Base-by-base conservation (phyloP, 2,113 vertebrate genomes). In the Numenius arquata region DNA sequence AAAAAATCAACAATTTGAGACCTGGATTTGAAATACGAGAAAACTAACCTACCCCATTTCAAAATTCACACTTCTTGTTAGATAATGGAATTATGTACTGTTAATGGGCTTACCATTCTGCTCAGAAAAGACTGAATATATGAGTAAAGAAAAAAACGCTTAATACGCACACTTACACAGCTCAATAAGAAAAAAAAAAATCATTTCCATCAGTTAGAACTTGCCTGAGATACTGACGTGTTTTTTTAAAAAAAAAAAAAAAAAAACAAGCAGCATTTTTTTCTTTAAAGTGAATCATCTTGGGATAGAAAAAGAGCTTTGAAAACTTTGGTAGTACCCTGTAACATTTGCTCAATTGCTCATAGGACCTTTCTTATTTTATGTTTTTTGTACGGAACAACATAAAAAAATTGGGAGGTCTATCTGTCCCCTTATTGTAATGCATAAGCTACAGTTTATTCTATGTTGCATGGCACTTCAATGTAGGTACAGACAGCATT, bases 21-120 rank as follows among this genome's bases (percentile, higher is more conserved):
- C 22, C 17, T 52, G 14, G 4, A 32, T 71, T 40, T 72, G 12
- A 50, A 55, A 36, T 58, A 4, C 19, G 36, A 63, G 9, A n/a
- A 43, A 38, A 74, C 26, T 34, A 79, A 36, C 8, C 8, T 15
- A 62, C 13, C 7, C 12, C 25, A 58, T 29, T 68, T 80, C 23
- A 48, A 50, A 79, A 38, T 47, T 55, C 22, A n/a, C 8, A 22
- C 30, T 55, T 38, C 22, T 48, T 73, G 6, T 73, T 30, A 53
- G 19, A 38, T 59, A 55, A 73, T 0, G 0, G 47, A 67, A 61
- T 55, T 50, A 29, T 0, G 1, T 10, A 25, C 10, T 62, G 26
- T 29, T 43, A 30, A 16, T 9, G 14, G 36, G 36, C 36, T 63
- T 62, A 25, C 18, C 27, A 45, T n/a, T 68, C 27, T 61, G 8